Evolutionary conservation across 2,797 vertebrate species (phyloP), one percentile per base, ranked within the genome.

Genomic region (Hyperoplus lanceolatus): DNA sequence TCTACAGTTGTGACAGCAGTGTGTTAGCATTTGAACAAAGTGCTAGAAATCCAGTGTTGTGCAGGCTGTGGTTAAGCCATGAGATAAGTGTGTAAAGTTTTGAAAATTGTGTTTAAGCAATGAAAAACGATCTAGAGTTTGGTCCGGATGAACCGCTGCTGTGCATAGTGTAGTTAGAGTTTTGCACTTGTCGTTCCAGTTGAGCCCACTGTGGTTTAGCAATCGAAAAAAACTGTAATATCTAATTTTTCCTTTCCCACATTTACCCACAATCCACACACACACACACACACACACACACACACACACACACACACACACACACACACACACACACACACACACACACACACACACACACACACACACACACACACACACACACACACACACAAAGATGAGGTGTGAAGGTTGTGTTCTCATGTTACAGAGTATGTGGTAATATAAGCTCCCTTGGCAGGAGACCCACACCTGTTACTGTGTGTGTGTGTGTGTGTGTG

Each of bases 361-460:
- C 51, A 51, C 50, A 42, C 49, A 36, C 65, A 63, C 49, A 46
- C 39, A 14, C 48, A 51, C 62, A 48, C 36, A 56, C 53, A 43
- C 43, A 64, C 46, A 58, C 48, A 73, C 15, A 74, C 64, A 72
- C 77, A 57, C 60, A 73, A 53, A 48, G 46, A 81, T 13, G 81
- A 86, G 81, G 87, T 90, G 87, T 83, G 79, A 86, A 68, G 75
- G 80, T 80, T 87, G 74, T 58, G 71, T 77, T 85, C 85, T 89
- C 72, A 8, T 83, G 78, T 85, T 85, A 70, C 77, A 75, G 69
- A 73, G 69, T 70, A 70, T 80, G 73, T 63, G 81, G 68, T 78
- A 61, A 80, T 72, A 53, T 63, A 80, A 75, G 65, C 71, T 83
- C 70, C 55, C 29, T 41, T 64, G 80, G 73, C 63, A 70, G 68